Conservation (phyloP, 2,888 invertebrate genomes). For the Drosophila lutescens region DNA sequence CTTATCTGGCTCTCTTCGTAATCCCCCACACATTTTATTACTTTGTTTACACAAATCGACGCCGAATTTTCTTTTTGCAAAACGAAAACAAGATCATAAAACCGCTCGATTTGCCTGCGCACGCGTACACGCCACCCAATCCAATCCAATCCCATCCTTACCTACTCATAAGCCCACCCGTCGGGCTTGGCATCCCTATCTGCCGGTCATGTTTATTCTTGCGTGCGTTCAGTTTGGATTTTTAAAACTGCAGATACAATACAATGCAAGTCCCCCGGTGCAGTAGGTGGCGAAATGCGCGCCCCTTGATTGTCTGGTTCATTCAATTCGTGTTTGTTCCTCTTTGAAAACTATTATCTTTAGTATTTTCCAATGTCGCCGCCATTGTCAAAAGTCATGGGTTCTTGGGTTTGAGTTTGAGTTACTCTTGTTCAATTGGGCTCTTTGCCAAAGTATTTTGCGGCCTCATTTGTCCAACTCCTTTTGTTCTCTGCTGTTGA, state of each 20-base stretch:
- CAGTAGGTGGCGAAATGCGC: slow-evolving; percentile 66
- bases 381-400: slow-evolving; percentile 25
- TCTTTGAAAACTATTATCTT: slow-evolving; percentile 52
- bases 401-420: slow-evolving; percentile 12
- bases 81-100: slow-evolving; percentile 70
- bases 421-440: slow-evolving; percentile 62
- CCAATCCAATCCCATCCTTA: background rate
- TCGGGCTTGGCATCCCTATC: slow-evolving; percentile 49
- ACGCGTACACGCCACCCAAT: slow-evolving; percentile 8
- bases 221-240: slow-evolving; percentile 36
- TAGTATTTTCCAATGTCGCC: slow-evolving; percentile 41
- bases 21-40: slow-evolving; percentile 59
- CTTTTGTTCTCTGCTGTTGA: slow-evolving; percentile 20
- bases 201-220: slow-evolving; percentile 63
- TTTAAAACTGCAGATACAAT: slow-evolving; percentile 4
- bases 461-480: slow-evolving; percentile 52
- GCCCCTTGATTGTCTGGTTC: slow-evolving; percentile 28
- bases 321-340: slow-evolving; percentile 69
- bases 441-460: slow-evolving; percentile 34
- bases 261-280: slow-evolving; percentile 24
- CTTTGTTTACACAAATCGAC: slow-evolving; percentile 64
- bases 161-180: slow-evolving; percentile 38
- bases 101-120: slow-evolving; percentile 36
- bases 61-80: slow-evolving; percentile 54
- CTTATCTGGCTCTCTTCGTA: slow-evolving; percentile 31